Percentiles rank a stretch among this genome's conserved stretches.
phyloP scores from a whole-genome alignment of 2,113 vertebrate genomes.

The Turnix velox region DNA sequence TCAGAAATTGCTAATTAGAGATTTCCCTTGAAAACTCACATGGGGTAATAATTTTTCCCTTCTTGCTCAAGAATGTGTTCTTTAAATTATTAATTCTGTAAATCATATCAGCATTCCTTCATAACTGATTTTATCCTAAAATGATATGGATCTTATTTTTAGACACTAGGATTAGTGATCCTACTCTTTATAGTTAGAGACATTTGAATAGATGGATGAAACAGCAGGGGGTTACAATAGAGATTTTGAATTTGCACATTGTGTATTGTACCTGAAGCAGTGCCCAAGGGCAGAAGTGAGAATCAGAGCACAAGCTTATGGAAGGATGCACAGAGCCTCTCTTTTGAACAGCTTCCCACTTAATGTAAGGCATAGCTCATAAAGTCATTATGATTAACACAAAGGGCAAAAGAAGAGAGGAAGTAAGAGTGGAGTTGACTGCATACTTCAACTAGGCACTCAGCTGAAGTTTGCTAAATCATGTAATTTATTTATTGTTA shows the following conservation, averaged over 20 bases:
- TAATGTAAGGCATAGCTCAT: neutral
- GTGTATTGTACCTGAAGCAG: neutral
- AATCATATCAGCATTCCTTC: slow-evolving; percentile 11
- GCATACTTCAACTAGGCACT: neutral
- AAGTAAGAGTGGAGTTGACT: neutral
- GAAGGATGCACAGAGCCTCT: neutral
- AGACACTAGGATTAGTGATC: neutral
- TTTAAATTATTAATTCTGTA: slow-evolving; percentile 63
- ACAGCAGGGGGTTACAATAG: neutral
- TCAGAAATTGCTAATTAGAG: slow-evolving; percentile 58
- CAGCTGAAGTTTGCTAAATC: neutral
- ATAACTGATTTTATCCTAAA: slow-evolving; percentile 34
- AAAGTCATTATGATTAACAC: neutral
- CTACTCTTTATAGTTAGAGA: neutral
- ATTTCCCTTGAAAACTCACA: slow-evolving; percentile 56
- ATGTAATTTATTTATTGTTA: neutral
- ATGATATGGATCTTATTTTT: neutral
- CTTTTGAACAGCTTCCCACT: neutral
- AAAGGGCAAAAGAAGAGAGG: neutral
- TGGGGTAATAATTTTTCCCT: slow-evolving; percentile 13
- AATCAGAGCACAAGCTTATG: neutral
- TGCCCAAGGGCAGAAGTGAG: neutral
- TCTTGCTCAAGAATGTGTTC: neutral
- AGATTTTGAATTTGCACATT: neutral
- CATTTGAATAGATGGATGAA: neutral